Evolutionary conservation across 2,113 vertebrate species (phyloP), one percentile per base, ranked within the genome.

Genomic region (Alouatta palliata): DNA sequence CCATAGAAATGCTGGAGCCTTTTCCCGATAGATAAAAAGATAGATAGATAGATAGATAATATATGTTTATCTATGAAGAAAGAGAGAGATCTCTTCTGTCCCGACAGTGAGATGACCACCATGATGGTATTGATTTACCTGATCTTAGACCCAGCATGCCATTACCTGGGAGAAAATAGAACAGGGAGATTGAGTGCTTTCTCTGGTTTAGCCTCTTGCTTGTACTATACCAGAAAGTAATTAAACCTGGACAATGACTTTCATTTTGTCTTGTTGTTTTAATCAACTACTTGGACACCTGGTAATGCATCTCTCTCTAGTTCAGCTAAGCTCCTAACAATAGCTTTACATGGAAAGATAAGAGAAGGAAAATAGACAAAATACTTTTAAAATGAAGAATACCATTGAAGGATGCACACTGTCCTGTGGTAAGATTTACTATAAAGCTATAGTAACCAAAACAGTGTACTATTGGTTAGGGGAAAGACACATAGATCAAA

Each of bases 311-410:
- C n/a, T 40, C 66, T 89, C 61, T 80, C 17, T 73, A 66, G 30
- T 16, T 70, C 23, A 84, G 35, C 17, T 91, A 82, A 81, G 30
- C 77, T 86, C 27, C 37, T 86, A 14, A 76, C 19, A 86, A 54
- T 58, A 73, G 64, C 16, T 77, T 86, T 66, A 43, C 35, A 77
- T 49, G 20, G 76, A 71, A 90, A 93, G 12, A 66, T 23, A 83
- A 73, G 1, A 45, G 27, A 80, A 76, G 13, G 43, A 35, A 3
- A n/a, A 32, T 11, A 81, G 13, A 5, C 45, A 73, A 54, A 96
- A 40, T 66, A 96, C 12, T 52, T 95, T 84, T 17, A 66, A 86
- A 93, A 40, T 70, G 68, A 94, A 58, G 35, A 93, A 49, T 58
- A 35, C 0, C 73, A 21, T n/a, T 87, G 56, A 9, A 83, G 8